Percentiles rank a stretch among this genome's conserved stretches.
Evolutionary conservation across 2,888 invertebrate species (phyloP).

Genomic region (Tricholauxania praeusta): DNA sequence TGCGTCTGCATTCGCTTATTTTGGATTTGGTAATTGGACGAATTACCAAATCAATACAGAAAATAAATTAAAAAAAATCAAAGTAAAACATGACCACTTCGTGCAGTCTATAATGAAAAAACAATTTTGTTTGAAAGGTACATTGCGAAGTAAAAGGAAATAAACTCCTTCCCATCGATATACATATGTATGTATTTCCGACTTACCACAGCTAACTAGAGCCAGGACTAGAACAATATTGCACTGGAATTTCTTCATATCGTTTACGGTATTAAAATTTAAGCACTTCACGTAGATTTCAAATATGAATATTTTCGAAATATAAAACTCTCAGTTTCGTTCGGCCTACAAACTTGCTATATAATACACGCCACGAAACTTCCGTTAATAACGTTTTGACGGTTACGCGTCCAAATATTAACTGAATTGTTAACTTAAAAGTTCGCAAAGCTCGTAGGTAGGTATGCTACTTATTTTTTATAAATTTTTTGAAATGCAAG

Average conservation of each 20-base stretch:
- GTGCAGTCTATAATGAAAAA: not conserved
- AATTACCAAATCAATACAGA: constrained; percentile 26
- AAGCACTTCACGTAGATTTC: constrained; percentile 29
- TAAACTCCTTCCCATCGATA: not conserved
- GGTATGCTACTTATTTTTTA: not conserved
- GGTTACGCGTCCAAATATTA: constrained; percentile 58
- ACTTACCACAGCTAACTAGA: constrained; percentile 57
- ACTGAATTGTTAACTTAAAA: constrained; percentile 61
- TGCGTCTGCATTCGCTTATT: constrained; percentile 14
- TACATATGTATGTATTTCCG: not conserved
- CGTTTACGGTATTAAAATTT: constrained; percentile 26
- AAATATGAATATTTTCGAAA: constrained; percentile 36
- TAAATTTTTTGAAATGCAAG: constrained; percentile 32
- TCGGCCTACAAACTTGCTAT: not conserved
- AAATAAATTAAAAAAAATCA: not conserved
- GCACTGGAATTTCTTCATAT: constrained; percentile 53
- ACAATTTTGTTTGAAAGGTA: constrained; percentile 18
- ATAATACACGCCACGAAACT: constrained; percentile 38
- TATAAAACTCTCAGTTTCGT: constrained; percentile 22
- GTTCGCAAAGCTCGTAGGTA: constrained; percentile 48
- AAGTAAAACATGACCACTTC: constrained; percentile 3
- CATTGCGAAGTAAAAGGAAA: not conserved
- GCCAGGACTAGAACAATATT: constrained; percentile 55
- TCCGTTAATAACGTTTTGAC: constrained; percentile 52
- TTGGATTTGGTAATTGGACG: constrained; percentile 29